Conservation (phyloP, 2,113 vertebrate species). For the Heteronetta atricapilla region DNA sequence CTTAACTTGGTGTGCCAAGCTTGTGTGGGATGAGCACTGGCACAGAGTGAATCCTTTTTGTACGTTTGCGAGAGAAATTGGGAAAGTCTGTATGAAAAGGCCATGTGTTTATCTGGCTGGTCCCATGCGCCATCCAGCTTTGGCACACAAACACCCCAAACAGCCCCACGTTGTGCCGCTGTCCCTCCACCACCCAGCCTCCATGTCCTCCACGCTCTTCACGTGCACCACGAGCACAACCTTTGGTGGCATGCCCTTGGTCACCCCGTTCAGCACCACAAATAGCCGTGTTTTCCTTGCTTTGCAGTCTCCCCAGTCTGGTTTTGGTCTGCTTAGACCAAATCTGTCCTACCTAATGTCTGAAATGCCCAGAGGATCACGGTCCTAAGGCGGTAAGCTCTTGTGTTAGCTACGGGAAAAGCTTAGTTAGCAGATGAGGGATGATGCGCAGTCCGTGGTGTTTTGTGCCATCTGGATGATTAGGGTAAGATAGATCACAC, state of each 20-base stretch:
- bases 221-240: background rate
- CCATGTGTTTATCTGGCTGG: background rate
- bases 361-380: background rate
- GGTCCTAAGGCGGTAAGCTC: background rate
- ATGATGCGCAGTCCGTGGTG: background rate
- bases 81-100: background rate
- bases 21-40: background rate
- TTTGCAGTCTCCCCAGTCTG: background rate
- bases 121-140: background rate
- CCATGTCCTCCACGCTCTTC: rapidly evolving
- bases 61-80: background rate
- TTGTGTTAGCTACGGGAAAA: background rate
- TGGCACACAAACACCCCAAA: background rate
- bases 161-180: background rate
- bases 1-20: background rate
- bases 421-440: background rate
- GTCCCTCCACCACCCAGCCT: background rate
- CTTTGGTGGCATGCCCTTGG: background rate
- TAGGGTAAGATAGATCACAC: conserved; percentile 2
- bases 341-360: background rate
- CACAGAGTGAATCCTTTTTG: background rate
- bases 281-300: background rate
- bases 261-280: background rate
- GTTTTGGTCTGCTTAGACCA: background rate
- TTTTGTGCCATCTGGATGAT: background rate